Conservation (phyloP, 2,888 invertebrate genomes). For the Rosalia funebris region DNA sequence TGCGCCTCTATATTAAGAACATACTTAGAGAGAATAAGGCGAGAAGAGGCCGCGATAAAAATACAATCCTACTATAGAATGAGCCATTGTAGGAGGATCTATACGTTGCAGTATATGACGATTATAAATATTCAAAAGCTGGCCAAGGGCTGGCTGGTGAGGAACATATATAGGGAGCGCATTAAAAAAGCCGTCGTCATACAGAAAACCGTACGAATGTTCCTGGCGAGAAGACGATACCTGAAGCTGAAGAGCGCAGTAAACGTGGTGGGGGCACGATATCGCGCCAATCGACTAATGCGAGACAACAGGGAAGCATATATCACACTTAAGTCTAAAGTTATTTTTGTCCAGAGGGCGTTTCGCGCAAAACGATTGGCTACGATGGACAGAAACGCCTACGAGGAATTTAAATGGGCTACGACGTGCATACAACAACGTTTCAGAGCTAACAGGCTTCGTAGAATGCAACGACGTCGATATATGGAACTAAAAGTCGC, state of each 20-base stretch:
- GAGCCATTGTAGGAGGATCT: slow-evolving; percentile 44
- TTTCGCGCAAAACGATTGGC: slow-evolving; percentile 64
- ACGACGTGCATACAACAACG: slow-evolving; percentile 48
- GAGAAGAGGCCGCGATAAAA: slow-evolving; percentile 63
- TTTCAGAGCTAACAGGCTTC: slow-evolving; percentile 49
- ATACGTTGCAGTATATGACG: slow-evolving; percentile 34
- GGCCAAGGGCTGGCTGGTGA: slow-evolving; percentile 46
- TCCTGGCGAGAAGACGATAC: slow-evolving; percentile 41
- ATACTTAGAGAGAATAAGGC: slow-evolving; percentile 61
- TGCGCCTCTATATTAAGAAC: slow-evolving; percentile 55
- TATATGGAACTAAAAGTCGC: slow-evolving; percentile 51
- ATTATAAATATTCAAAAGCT: slow-evolving; percentile 49
- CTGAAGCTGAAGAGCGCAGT: slow-evolving; percentile 36
- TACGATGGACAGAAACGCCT: slow-evolving; percentile 39
- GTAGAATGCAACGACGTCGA: slow-evolving; percentile 34
- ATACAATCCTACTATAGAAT: slow-evolving; percentile 68
- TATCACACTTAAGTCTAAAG: slow-evolving; percentile 47
- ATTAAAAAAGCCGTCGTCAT: slow-evolving; percentile 47
- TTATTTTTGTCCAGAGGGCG: slow-evolving; percentile 63
- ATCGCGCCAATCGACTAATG: slow-evolving; percentile 43
- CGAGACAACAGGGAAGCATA: slow-evolving; percentile 48
- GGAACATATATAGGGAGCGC: slow-evolving; percentile 40
- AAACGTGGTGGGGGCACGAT: slow-evolving; percentile 43
- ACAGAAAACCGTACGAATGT: slow-evolving; percentile 48
- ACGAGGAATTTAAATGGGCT: slow-evolving; percentile 38